phyloP scores from a whole-genome alignment of 92 coral and sea anemone genomes.

The Paramuricea clavata region DNA sequence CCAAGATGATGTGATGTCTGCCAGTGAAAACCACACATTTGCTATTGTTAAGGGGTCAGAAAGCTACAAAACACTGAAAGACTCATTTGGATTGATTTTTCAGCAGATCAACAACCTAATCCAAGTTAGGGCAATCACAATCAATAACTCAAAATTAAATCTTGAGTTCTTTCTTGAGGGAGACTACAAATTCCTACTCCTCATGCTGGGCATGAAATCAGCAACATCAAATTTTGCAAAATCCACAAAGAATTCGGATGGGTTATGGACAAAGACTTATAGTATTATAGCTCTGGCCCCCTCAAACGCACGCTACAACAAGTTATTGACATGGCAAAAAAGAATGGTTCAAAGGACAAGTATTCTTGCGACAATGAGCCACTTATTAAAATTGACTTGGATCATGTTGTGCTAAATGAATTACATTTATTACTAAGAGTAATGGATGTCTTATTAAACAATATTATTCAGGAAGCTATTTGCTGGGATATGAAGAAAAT shows the following conservation, averaged over 20 bases:
- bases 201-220: slow-evolving; percentile 68
- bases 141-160: neutral
- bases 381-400: too few species aligned
- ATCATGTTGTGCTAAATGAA: slow-evolving; percentile 72
- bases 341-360: slow-evolving; percentile 63
- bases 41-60: slow-evolving; percentile 36
- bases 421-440: too few species aligned
- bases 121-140: neutral
- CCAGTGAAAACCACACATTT: slow-evolving; percentile 38
- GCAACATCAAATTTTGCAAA: slow-evolving; percentile 66
- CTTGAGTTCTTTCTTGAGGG: slow-evolving; percentile 66
- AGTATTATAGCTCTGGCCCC: too few species aligned
- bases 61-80: too few species aligned
- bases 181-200: slow-evolving; percentile 66
- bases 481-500: slow-evolving; percentile 55
- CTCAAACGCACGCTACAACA: slow-evolving; percentile 52
- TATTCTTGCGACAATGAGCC: slow-evolving; percentile 65
- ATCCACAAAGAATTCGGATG: slow-evolving; percentile 56
- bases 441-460: slow-evolving; percentile 68
- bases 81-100: slow-evolving; percentile 25
- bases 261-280: slow-evolving; percentile 18
- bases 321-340: slow-evolving; percentile 42
- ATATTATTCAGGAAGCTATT: slow-evolving; percentile 50
- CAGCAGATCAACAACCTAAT: slow-evolving; percentile 26
- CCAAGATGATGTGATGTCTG: slow-evolving; percentile 30